Percentiles rank a stretch among this genome's conserved stretches.
phyloP scores from a whole-genome alignment of 2,113 vertebrate species.

The Cyprinus carpio region DNA sequence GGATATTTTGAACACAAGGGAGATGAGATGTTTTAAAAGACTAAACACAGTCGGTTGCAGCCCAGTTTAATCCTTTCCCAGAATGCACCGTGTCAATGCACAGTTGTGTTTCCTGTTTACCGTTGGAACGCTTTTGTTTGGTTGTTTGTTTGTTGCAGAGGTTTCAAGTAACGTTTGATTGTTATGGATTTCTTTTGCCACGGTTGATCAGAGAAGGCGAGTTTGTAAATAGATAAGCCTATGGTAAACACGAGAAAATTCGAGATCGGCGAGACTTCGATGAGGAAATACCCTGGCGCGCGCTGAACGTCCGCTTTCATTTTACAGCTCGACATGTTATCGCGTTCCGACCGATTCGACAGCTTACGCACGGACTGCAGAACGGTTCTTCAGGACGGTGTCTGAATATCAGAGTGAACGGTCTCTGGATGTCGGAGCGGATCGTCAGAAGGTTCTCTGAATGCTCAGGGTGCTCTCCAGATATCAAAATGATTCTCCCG shows the following conservation, averaged over 20 bases:
- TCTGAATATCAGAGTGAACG: neutral
- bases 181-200: neutral
- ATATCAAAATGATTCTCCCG: neutral
- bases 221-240: neutral
- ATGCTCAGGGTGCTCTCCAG: neutral
- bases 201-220: conserved; percentile 4
- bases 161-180: neutral
- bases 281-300: neutral
- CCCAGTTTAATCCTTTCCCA: conserved; percentile 77
- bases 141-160: conserved; percentile 48
- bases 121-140: conserved; percentile 64
- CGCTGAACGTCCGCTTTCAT: conserved; percentile 27
- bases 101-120: conserved; percentile 74
- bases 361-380: neutral
- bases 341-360: neutral
- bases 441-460: too few species aligned
- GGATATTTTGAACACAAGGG: neutral
- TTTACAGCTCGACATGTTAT: conserved; percentile 4
- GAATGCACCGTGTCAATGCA: conserved; percentile 67
- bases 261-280: neutral
- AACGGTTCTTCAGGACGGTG: neutral
- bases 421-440: neutral
- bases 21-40: neutral
- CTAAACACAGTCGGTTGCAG: conserved; percentile 26
- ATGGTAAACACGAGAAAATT: neutral